Percentiles rank a stretch among this genome's conserved stretches.
Evolutionary conservation across 2,113 vertebrate species (phyloP).

Genomic region (Sylvia atricapilla): DNA sequence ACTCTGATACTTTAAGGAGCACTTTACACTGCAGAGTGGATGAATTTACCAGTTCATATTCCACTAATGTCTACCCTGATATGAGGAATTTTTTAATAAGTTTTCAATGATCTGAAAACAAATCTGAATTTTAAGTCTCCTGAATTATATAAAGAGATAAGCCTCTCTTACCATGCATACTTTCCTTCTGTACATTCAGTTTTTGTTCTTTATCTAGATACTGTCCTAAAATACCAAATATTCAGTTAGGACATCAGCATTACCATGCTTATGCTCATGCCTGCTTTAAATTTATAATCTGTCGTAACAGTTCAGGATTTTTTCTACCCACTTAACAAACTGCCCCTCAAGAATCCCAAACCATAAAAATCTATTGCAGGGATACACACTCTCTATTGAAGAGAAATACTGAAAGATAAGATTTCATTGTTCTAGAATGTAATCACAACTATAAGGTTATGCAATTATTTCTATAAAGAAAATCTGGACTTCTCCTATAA

Average conservation of each 20-base stretch:
- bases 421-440: neutral
- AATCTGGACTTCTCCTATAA: neutral
- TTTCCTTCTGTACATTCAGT: neutral
- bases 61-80: neutral
- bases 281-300: neutral
- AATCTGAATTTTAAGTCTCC: neutral
- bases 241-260: neutral
- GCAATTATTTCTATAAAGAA: neutral
- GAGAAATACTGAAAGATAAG: neutral
- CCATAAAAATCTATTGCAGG: neutral
- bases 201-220: neutral
- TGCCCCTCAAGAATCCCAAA: neutral
- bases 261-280: accelerated
- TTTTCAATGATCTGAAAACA: neutral
- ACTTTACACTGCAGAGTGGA: neutral
- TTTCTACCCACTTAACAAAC: neutral
- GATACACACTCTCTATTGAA: neutral
- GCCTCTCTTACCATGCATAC: neutral
- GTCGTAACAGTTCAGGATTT: neutral
- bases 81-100: neutral
- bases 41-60: neutral
- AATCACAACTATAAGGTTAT: neutral
- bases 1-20: neutral
- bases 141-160: neutral
- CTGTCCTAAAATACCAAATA: neutral